These are phyloP conservation scores for Cistogaster globosa DNA, from an alignment of 2,888 invertebrate species.

Conservation along the genomic window DNA sequence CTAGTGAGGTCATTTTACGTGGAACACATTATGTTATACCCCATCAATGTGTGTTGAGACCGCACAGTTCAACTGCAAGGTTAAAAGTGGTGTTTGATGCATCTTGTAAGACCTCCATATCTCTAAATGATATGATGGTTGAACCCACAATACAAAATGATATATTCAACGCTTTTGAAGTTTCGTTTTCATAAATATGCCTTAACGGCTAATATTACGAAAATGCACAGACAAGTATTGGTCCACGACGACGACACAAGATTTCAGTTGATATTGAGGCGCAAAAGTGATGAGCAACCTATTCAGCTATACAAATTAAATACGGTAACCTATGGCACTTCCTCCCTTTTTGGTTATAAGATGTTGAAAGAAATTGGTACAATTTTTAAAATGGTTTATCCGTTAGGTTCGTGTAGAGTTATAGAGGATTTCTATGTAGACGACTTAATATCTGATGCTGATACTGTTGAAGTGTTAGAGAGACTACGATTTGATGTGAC, in stretches of 20 bases:
- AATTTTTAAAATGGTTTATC: neutral
- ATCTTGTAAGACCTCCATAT: no score
- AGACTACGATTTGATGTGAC: slow-evolving; percentile 19
- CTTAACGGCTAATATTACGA: slow-evolving; percentile 42
- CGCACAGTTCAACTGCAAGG: slow-evolving; percentile 62
- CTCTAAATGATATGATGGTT: slow-evolving; percentile 68
- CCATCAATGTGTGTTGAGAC: slow-evolving; percentile 60
- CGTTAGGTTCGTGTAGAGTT: slow-evolving; percentile 23
- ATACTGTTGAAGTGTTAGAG: slow-evolving; percentile 10
- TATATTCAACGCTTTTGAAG: slow-evolving; percentile 22
- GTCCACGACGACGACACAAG: slow-evolving; percentile 40
- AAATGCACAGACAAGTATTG: slow-evolving; percentile 60
- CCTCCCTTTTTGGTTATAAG: slow-evolving; percentile 43
- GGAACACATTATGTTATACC: slow-evolving; percentile 61
- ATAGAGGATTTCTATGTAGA: slow-evolving; percentile 55
- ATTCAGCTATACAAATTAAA: slow-evolving; percentile 45
- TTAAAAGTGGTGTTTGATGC: no score
- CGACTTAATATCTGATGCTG: slow-evolving; percentile 54
- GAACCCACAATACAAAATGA: slow-evolving; percentile 63
- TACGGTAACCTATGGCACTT: slow-evolving; percentile 33
- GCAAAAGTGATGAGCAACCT: slow-evolving; percentile 24
- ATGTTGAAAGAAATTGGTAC: slow-evolving; percentile 29
- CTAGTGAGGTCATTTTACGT: slow-evolving; percentile 4
- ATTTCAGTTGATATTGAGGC: slow-evolving; percentile 58
- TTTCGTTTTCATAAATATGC: slow-evolving; percentile 25